Evolutionary conservation across 2,888 invertebrate genomes (phyloP).

Genomic region (Eucera pruinosa): DNA sequence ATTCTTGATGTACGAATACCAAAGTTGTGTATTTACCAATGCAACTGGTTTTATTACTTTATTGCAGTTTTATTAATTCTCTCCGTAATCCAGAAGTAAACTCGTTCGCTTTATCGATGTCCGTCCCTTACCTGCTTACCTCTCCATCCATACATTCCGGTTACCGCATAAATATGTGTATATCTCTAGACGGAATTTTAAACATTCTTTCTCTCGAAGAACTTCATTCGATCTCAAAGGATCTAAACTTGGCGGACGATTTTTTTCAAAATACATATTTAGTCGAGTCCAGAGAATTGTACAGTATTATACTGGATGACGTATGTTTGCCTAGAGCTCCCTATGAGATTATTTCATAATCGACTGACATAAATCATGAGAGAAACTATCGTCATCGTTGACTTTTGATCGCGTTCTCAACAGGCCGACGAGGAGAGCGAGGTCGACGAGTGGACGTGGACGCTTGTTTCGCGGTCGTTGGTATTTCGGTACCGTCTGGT

Average conservation of each 20-base stretch:
- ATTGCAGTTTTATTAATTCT: slow-evolving; percentile 31
- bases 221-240: neutral
- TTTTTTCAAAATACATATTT: slow-evolving; percentile 1
- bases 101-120: neutral
- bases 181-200: neutral
- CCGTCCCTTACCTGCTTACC: slow-evolving; percentile 11
- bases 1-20: neutral
- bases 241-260: neutral
- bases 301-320: too few species aligned
- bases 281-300: too few species aligned
- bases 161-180: neutral
- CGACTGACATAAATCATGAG: slow-evolving; percentile 31
- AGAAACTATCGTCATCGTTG: slow-evolving; percentile 6
- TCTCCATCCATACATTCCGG: slow-evolving; percentile 18
- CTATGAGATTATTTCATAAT: slow-evolving; percentile 38
- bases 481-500: slow-evolving; percentile 69
- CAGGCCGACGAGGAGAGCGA: slow-evolving; percentile 37
- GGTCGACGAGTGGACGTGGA: slow-evolving; percentile 62
- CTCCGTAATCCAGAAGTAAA: neutral
- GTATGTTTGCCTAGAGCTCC: neutral
- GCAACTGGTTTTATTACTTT: slow-evolving; percentile 15
- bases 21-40: neutral
- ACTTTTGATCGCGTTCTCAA: slow-evolving; percentile 18
- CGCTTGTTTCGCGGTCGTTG: slow-evolving; percentile 74
- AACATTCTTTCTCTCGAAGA: neutral